phyloP scores from a whole-genome alignment of 92 coral and sea anemone species.

The Epizoanthus scotinus region DNA sequence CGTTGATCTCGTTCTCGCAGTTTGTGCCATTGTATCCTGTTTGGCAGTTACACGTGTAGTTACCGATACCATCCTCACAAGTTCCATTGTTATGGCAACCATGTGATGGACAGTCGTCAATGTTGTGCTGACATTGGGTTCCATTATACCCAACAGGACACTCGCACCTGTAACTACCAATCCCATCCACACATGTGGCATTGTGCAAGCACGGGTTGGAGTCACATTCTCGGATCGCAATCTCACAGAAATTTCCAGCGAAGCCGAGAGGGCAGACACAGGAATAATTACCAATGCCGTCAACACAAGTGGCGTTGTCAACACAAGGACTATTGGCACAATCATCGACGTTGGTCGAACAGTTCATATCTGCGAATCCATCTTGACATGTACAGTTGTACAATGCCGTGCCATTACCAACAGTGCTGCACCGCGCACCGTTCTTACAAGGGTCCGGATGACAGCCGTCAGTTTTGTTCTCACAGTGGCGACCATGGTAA shows the following conservation, averaged over 20 bases:
- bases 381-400: too few relatives aligned
- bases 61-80: constrained; percentile 63
- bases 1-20: too few relatives aligned
- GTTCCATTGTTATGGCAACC: constrained; percentile 70
- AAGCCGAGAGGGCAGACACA: constrained; percentile 70
- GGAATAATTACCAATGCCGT: constrained; percentile 64
- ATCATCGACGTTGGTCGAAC: constrained; percentile 71
- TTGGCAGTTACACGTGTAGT: too few relatives aligned
- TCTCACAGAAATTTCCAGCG: constrained; percentile 65
- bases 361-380: constrained; percentile 66
- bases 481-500: too few relatives aligned
- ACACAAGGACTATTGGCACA: constrained; percentile 65
- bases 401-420: too few relatives aligned
- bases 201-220: constrained; percentile 64
- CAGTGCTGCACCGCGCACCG: too few relatives aligned
- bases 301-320: constrained; percentile 69
- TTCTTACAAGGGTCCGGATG: too few relatives aligned
- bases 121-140: constrained; percentile 66
- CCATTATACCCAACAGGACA: constrained; percentile 80
- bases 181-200: constrained; percentile 58
- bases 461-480: too few relatives aligned
- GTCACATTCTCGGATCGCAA: constrained; percentile 63
- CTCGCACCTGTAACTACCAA: constrained; percentile 62
- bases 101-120: constrained; percentile 77
- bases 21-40: too few relatives aligned